Evolutionary conservation across 2,888 invertebrate genomes (phyloP).

Genomic region (Argyresthia goedartella): DNA sequence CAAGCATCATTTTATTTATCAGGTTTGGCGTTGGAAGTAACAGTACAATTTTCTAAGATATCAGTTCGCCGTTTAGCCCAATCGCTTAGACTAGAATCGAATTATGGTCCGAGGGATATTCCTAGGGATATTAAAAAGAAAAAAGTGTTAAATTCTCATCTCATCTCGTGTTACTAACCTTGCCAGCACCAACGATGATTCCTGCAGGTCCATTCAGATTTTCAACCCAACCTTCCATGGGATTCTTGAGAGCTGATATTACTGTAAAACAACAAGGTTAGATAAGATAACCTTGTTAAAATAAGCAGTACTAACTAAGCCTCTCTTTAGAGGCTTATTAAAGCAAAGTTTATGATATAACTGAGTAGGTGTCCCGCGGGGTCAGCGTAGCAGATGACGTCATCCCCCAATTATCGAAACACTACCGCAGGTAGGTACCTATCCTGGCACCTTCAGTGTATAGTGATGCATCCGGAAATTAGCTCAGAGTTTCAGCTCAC

Average conservation of each 20-base stretch:
- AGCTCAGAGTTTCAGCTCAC: constrained; percentile 36
- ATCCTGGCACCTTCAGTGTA: neutral
- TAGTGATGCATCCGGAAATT: neutral
- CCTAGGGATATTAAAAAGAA: no score
- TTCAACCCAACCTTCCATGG: constrained; percentile 89
- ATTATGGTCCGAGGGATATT: no score
- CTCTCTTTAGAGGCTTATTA: neutral
- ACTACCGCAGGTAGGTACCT: no score
- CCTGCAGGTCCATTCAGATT: constrained; percentile 93
- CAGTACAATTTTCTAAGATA: no score
- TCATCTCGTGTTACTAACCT: no score
- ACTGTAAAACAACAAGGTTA: constrained; percentile 47
- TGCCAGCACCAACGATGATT: constrained; percentile 77
- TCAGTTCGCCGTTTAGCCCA: no score
- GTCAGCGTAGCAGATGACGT: no score
- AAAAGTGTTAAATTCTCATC: no score
- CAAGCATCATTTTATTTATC: no score
- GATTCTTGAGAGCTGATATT: constrained; percentile 72
- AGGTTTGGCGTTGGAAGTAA: no score
- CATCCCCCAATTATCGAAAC: no score
- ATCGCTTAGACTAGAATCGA: no score
- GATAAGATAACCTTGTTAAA: neutral
- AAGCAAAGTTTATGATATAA: neutral
- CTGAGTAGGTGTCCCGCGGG: neutral
- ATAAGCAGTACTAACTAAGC: neutral